Percentiles rank a stretch among this genome's conserved stretches.
phyloP scores from a whole-genome alignment of 1,140 invertebrate genomes.

The Ceratitis capitata region DNA sequence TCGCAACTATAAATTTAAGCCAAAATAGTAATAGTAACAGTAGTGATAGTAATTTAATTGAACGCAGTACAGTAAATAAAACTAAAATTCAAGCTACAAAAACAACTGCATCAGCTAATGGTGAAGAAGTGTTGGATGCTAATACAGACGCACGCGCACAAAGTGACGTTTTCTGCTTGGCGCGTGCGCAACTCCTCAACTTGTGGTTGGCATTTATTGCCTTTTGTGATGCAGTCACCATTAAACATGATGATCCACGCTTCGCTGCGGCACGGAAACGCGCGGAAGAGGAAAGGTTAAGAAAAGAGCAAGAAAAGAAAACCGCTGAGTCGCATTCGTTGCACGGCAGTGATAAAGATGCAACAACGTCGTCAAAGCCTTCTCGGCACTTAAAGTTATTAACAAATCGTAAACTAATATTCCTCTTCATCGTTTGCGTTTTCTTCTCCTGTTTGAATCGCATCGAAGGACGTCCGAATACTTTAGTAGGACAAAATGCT shows the following conservation, averaged over 20 bases:
- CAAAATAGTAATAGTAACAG: neutral
- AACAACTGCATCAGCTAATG: neutral
- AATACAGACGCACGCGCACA: neutral
- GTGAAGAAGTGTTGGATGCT: neutral
- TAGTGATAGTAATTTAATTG: neutral
- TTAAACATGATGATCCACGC: slow-evolving; percentile 45
- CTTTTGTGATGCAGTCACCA: slow-evolving; percentile 44
- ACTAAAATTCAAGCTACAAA: neutral
- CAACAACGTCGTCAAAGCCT: neutral
- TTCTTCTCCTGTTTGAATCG: slow-evolving; percentile 50
- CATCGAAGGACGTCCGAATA: slow-evolving; percentile 57
- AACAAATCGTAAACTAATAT: slow-evolving; percentile 44
- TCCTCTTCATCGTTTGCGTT: slow-evolving; percentile 49
- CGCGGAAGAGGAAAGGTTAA: neutral
- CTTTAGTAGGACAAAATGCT: slow-evolving; percentile 23
- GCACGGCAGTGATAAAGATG: slow-evolving; percentile 44
- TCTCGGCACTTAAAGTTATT: slow-evolving; percentile 40
- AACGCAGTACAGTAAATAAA: neutral
- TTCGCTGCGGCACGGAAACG: neutral
- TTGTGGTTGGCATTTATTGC: slow-evolving; percentile 44
- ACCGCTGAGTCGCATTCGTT: slow-evolving; percentile 4
- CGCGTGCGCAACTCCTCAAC: slow-evolving; percentile 7
- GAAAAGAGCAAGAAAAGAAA: neutral
- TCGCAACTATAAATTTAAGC: slow-evolving; percentile 30
- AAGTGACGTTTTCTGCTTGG: neutral